Percentiles rank a stretch among this genome's conserved stretches.
Conservation (phyloP, 2,797 vertebrate species). For the Taeniopygia guttata region DNA sequence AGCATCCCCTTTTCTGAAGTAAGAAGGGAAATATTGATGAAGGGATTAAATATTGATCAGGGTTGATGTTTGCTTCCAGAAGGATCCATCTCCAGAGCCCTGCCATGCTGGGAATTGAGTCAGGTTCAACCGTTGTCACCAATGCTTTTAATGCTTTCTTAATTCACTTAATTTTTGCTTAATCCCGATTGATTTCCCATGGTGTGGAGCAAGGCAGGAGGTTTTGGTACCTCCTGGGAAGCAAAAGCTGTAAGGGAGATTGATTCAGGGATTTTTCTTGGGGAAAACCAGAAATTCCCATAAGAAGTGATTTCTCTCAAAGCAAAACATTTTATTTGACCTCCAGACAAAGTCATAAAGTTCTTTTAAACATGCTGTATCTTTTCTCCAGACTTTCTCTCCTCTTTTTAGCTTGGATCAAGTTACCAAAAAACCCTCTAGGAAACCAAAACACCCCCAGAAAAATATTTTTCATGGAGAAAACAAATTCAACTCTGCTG, state of each 20-base stretch:
- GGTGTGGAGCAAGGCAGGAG: neutral
- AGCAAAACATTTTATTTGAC: neutral
- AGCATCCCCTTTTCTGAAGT: neutral
- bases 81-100: neutral
- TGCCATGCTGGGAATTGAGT: neutral
- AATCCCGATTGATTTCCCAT: rapidly evolving
- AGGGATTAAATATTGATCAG: neutral
- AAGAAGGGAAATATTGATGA: neutral
- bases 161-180: neutral
- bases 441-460: neutral
- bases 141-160: neutral
- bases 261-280: neutral
- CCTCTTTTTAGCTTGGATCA: neutral
- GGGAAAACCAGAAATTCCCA: neutral
- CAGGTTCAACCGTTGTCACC: rapidly evolving
- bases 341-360: neutral
- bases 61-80: neutral
- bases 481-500: neutral
- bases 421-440: neutral
- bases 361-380: rapidly evolving
- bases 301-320: neutral
- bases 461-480: neutral
- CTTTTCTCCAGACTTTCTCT: neutral
- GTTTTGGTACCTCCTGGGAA: neutral
- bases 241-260: rapidly evolving